phyloP scores from a whole-genome alignment of 1,140 invertebrate genomes.

The Mamestra configurata region DNA sequence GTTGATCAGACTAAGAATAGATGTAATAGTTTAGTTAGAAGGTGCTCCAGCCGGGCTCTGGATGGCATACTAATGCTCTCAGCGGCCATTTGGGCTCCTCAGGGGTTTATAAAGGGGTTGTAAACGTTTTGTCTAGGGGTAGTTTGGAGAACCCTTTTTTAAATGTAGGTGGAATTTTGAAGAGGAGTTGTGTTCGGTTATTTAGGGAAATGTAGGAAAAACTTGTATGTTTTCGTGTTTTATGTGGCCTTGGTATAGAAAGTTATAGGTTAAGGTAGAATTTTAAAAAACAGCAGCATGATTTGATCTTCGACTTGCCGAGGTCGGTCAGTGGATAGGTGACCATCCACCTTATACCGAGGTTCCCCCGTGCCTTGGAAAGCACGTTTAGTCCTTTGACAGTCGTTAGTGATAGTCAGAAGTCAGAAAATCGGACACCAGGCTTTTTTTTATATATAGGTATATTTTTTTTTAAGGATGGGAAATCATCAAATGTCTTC shows the following conservation, averaged over 20 bases:
- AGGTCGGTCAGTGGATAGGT: too few species aligned
- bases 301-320: too few species aligned
- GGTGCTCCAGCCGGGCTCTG: conserved; percentile 8
- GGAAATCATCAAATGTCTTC: too few species aligned
- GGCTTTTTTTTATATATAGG: too few species aligned
- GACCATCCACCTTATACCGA: too few species aligned
- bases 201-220: not conserved
- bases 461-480: too few species aligned
- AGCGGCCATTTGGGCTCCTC: not conserved
- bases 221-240: not conserved
- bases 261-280: too few species aligned
- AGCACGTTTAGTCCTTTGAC: too few species aligned
- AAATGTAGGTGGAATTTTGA: conserved; percentile 6
- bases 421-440: too few species aligned
- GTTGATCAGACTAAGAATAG: conserved; percentile 45
- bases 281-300: too few species aligned
- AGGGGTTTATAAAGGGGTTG: conserved; percentile 19
- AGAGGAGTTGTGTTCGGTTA: not conserved
- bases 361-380: too few species aligned
- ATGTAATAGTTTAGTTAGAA: conserved; percentile 48
- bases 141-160: conserved; percentile 20
- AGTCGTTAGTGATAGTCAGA: too few species aligned
- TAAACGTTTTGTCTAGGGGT: conserved; percentile 34
- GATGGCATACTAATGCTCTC: conserved; percentile 17
- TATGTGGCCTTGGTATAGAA: not conserved